Conservation (phyloP, 2,797 vertebrate genomes). For the Capromys pilorides region DNA sequence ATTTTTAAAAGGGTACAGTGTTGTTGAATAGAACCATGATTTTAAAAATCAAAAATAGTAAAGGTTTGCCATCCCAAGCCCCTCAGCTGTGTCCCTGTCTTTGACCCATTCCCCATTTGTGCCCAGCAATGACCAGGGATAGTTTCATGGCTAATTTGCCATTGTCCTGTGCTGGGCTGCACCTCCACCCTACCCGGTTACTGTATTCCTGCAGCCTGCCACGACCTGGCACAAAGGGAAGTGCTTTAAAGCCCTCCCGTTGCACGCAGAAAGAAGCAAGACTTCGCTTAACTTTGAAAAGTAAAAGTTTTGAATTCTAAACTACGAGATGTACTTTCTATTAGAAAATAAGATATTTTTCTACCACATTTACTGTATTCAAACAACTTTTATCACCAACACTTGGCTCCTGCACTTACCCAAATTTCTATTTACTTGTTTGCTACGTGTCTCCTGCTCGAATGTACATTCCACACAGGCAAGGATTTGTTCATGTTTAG, state of each 20-base stretch:
- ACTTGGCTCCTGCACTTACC: neutral
- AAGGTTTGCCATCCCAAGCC: neutral
- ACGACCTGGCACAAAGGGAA: neutral
- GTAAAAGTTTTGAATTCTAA: neutral
- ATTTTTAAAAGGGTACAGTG: slow-evolving; percentile 38
- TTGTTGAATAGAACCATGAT: slow-evolving; percentile 12
- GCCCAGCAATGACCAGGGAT: neutral
- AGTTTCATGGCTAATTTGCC: neutral
- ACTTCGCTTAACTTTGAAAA: neutral
- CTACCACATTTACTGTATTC: neutral
- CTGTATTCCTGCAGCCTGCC: neutral
- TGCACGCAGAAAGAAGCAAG: neutral
- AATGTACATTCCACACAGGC: neutral
- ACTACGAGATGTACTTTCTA: neutral
- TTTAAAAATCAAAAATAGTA: neutral
- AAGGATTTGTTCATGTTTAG: slow-evolving; percentile 2
- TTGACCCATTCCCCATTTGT: neutral
- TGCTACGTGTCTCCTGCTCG: neutral
- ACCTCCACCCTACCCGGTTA: neutral
- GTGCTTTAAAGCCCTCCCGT: neutral
- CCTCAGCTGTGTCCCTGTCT: neutral
- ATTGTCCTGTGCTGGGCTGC: neutral
- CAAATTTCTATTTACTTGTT: neutral
- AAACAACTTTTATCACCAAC: neutral
- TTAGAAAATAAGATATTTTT: neutral